These are phyloP conservation scores for Acanthaster planci DNA, from an alignment of 35 echinoderm and acorn worm genomes.

Conservation along the genomic window DNA sequence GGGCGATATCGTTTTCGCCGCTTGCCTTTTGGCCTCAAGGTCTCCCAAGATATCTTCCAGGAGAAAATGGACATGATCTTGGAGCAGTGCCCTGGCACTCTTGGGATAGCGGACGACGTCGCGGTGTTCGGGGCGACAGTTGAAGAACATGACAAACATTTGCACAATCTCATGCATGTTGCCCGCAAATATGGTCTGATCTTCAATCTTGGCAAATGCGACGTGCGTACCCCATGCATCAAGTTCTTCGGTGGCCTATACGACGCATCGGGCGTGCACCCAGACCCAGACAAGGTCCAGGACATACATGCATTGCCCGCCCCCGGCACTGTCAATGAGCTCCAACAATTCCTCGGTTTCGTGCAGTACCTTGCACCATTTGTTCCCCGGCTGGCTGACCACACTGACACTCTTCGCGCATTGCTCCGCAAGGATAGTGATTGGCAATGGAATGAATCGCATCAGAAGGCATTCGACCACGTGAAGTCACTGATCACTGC, in stretches of 20 bases:
- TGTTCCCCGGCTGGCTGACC: too few relatives aligned
- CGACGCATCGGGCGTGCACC: constrained; percentile 26
- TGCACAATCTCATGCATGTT: constrained; percentile 51
- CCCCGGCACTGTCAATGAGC: too few relatives aligned
- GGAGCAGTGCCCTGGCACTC: constrained; percentile 55
- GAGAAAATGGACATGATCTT: constrained; percentile 58
- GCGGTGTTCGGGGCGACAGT: constrained; percentile 36
- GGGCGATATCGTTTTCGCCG: constrained; percentile 53
- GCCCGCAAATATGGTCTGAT: constrained; percentile 41
- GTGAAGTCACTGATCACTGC: constrained; percentile 21
- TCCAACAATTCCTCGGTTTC: too few relatives aligned
- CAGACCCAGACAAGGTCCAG: constrained; percentile 52
- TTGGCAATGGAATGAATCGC: constrained; percentile 36
- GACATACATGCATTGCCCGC: too few relatives aligned
- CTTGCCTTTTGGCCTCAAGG: constrained; percentile 52
- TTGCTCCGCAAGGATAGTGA: too few relatives aligned
- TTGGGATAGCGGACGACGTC: constrained; percentile 71
- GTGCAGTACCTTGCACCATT: too few relatives aligned
- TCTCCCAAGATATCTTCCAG: constrained; percentile 64
- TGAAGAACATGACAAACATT: constrained; percentile 48
- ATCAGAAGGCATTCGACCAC: constrained; percentile 35
- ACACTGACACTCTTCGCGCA: too few relatives aligned
- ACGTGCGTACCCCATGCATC: neutral
- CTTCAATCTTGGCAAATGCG: constrained; percentile 55
- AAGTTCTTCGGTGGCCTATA: constrained; percentile 59